Percentiles rank a stretch among this genome's conserved stretches.
Evolutionary conservation across 1,140 invertebrate species (phyloP).

Genomic region (Sitophilus oryzae): DNA sequence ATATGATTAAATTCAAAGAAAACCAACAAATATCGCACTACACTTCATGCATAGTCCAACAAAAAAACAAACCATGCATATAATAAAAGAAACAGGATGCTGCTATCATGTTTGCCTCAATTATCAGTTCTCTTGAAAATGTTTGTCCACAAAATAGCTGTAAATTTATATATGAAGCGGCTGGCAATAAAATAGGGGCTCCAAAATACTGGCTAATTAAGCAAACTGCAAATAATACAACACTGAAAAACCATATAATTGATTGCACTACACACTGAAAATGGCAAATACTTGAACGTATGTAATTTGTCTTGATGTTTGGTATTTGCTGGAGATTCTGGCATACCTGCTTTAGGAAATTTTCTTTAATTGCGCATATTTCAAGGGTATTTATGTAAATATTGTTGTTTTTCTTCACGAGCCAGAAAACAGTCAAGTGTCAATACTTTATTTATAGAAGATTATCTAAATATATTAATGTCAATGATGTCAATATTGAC

Average conservation of each 20-base stretch:
- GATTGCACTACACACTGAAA: constrained; percentile 30
- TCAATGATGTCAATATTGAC: too few species aligned
- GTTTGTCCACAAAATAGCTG: constrained; percentile 2
- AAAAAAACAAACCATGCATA: constrained; percentile 29
- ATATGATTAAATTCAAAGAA: constrained; percentile 13
- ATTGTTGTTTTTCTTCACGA: constrained; percentile 26
- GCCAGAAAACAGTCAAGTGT: constrained; percentile 12
- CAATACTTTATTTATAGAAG: constrained; percentile 24
- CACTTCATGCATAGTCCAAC: constrained; percentile 22
- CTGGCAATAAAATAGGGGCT: constrained; percentile 15
- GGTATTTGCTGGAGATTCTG: too few species aligned
- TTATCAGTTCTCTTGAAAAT: constrained; percentile 15
- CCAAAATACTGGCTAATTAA: constrained; percentile 24
- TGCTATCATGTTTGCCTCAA: constrained; percentile 19
- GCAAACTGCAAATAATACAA: constrained; percentile 26
- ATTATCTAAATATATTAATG: not conserved
- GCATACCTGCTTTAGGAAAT: constrained; percentile 17
- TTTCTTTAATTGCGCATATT: constrained; percentile 26
- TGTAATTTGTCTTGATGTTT: too few species aligned
- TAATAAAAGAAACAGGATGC: constrained; percentile 31
- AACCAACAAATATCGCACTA: constrained; percentile 14
- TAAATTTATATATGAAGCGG: constrained; percentile 16
- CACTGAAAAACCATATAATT: constrained; percentile 28
- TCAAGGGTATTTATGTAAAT: constrained; percentile 26
- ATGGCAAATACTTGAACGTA: constrained; percentile 7